These are phyloP conservation scores for Sebastes vulpes DNA, from an alignment of 2,797 vertebrate genomes.

Conservation along the genomic window DNA sequence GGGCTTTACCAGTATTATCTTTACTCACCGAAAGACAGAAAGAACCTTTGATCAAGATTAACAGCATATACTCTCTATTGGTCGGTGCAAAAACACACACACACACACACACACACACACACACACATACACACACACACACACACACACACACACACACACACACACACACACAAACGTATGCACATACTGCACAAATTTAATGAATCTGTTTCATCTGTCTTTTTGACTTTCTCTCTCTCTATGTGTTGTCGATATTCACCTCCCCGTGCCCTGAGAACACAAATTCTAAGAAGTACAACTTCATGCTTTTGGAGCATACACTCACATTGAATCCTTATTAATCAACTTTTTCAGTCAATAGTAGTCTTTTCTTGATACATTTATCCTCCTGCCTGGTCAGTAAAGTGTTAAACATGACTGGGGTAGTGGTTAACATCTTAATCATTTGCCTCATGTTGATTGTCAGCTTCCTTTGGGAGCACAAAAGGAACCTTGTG, in stretches of 20 bases:
- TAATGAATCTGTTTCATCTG: conserved; percentile 70
- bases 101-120: not conserved
- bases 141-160: not conserved
- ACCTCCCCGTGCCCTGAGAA: conserved; percentile 34
- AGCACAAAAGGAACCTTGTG: conserved; percentile 20
- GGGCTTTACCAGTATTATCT: conserved; percentile 68
- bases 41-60: conserved; percentile 70
- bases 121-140: not conserved
- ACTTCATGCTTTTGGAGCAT: conserved; percentile 24
- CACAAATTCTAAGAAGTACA: conserved; percentile 42
- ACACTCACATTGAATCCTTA: not conserved
- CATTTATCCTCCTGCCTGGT: not conserved
- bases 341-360: not conserved
- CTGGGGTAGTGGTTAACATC: conserved; percentile 27
- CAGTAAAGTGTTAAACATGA: conserved; percentile 40
- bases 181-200: conserved; percentile 17
- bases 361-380: not conserved
- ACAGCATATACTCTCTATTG: conserved; percentile 42
- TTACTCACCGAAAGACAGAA: conserved; percentile 54
- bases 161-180: not conserved
- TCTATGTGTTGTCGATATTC: conserved; percentile 38
- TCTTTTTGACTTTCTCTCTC: conserved; percentile 32
- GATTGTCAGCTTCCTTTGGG: conserved; percentile 52
- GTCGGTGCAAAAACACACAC: not conserved
- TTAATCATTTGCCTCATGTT: conserved; percentile 41